These are phyloP conservation scores for Chaetodon trifascialis DNA, from an alignment of 2,113 vertebrate species.

Conservation along the genomic window DNA sequence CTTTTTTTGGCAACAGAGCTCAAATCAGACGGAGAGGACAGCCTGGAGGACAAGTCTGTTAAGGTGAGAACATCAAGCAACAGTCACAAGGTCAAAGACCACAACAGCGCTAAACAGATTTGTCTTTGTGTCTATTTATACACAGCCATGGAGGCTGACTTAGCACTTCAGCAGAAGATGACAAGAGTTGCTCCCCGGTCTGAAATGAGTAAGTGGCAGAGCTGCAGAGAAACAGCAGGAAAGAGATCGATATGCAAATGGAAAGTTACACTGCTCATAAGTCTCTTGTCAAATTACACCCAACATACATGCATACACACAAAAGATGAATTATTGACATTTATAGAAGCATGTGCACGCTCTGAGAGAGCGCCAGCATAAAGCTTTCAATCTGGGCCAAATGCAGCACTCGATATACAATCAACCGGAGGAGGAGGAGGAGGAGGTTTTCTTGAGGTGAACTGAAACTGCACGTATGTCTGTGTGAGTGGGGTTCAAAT, in stretches of 20 bases:
- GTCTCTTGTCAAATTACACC: slow-evolving; percentile 25
- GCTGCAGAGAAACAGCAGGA: slow-evolving; percentile 3
- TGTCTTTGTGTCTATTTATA: slow-evolving; percentile 65
- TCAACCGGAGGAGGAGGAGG: background rate
- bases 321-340: slow-evolving; percentile 36
- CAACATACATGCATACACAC: background rate
- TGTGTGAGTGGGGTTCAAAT: background rate
- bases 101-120: slow-evolving; percentile 52
- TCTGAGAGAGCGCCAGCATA: slow-evolving; percentile 14
- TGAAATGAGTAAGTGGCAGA: slow-evolving; percentile 23
- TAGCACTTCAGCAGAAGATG: slow-evolving; percentile 33
- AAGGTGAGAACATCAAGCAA: slow-evolving; percentile 46
- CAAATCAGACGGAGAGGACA: slow-evolving; percentile 4
- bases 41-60: slow-evolving; percentile 17
- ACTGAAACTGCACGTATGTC: slow-evolving; percentile 24
- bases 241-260: slow-evolving; percentile 39
- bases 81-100: slow-evolving; percentile 58
- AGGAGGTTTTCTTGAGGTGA: background rate
- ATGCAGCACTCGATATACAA: slow-evolving; percentile 32
- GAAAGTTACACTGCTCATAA: slow-evolving; percentile 34
- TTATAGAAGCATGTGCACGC: slow-evolving; percentile 15
- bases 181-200: slow-evolving; percentile 1
- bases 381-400: slow-evolving; percentile 46
- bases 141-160: slow-evolving; percentile 44
- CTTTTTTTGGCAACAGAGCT: background rate